A percentile compares a stretch with the other conserved stretches of the same genome.
Conservation (phyloP, 2,797 vertebrate species). For the Catostomus latipinnis region DNA sequence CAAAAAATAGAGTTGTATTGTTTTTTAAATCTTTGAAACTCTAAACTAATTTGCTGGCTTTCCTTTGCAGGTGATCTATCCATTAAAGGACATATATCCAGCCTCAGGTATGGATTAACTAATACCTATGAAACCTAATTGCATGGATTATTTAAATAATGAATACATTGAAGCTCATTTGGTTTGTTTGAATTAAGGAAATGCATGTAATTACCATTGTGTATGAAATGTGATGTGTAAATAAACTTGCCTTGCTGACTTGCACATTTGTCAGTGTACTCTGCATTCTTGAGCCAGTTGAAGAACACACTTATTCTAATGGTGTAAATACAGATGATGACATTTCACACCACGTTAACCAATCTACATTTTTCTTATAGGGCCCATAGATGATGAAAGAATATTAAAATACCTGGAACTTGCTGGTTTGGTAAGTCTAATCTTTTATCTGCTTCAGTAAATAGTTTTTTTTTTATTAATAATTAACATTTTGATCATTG, state of each 20-base stretch:
- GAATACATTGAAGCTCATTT: neutral
- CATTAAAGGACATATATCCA: slow-evolving; percentile 93
- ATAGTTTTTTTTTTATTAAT: neutral
- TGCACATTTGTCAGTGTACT: neutral
- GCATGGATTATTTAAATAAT: neutral
- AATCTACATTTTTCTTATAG: slow-evolving; percentile 67
- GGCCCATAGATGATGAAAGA: slow-evolving; percentile 88
- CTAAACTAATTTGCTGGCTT: neutral
- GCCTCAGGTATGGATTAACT: slow-evolving; percentile 81
- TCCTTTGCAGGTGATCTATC: slow-evolving; percentile 90
- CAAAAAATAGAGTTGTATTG: too few species aligned
- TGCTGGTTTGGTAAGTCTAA: slow-evolving; percentile 87
- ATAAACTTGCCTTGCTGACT: neutral
- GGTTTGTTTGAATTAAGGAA: neutral
- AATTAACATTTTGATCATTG: neutral
- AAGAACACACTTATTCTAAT: neutral
- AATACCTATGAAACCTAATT: neutral
- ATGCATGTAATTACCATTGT: neutral
- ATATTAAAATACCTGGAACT: slow-evolving; percentile 88
- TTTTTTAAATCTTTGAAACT: too few species aligned
- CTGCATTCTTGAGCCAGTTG: neutral
- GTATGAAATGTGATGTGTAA: neutral
- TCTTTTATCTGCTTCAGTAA: neutral
- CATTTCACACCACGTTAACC: neutral
- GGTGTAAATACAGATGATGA: neutral